These are phyloP conservation scores for Kryptolebias ocellatus DNA, from an alignment of 2,797 vertebrate species.

Conservation along the genomic window DNA sequence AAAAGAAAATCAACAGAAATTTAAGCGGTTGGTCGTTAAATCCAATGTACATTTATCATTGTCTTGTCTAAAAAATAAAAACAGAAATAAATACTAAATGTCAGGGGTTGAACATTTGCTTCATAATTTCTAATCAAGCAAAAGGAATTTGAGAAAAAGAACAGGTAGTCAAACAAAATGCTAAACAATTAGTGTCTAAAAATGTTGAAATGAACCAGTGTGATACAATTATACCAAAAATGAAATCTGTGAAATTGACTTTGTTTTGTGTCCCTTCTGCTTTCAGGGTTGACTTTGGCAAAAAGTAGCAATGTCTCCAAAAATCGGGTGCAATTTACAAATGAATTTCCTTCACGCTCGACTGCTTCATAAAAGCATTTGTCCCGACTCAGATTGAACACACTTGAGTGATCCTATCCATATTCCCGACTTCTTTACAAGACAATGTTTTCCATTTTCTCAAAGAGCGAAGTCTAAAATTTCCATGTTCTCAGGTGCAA, in stretches of 20 bases:
- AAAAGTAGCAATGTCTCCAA: slow-evolving; percentile 61
- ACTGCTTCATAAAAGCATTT: slow-evolving; percentile 79
- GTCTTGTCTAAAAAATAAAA: background rate
- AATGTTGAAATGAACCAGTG: background rate
- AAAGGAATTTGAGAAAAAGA: too few relatives aligned
- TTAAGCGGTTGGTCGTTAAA: too few relatives aligned
- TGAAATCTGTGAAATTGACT: slow-evolving; percentile 34
- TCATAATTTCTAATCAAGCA: too few relatives aligned
- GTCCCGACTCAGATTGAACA: slow-evolving; percentile 83
- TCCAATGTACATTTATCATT: too few relatives aligned
- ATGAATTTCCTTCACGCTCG: slow-evolving; percentile 77
- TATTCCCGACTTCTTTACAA: slow-evolving; percentile 78
- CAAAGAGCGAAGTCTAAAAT: slow-evolving; percentile 72
- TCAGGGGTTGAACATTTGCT: background rate
- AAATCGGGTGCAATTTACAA: slow-evolving; percentile 78
- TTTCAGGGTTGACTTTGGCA: slow-evolving; percentile 58
- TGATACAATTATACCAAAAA: background rate
- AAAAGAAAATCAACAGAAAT: too few relatives aligned
- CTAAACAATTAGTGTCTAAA: background rate
- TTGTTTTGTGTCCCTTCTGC: slow-evolving; percentile 46
- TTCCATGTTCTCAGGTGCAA: slow-evolving; percentile 82
- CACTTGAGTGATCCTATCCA: slow-evolving; percentile 82
- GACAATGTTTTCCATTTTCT: slow-evolving; percentile 77
- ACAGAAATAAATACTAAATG: background rate
- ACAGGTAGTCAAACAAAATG: too few relatives aligned